Conservation (phyloP, 1,140 invertebrate genomes). For the Delia radicum region DNA sequence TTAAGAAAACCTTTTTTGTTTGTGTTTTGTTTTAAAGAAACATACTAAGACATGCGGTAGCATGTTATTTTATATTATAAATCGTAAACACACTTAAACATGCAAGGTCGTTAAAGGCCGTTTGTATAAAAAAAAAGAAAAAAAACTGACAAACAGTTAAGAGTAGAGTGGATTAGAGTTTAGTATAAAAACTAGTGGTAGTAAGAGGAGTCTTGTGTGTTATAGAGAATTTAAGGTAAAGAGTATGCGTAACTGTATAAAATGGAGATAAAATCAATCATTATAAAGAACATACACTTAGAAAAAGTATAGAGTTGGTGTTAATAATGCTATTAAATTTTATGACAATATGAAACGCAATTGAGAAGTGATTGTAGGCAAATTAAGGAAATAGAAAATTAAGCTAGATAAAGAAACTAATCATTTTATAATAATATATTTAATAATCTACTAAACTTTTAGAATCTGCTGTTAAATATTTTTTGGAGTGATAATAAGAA, state of each 20-base stretch:
- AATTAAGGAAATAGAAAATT: too few species aligned
- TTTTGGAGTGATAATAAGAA: too few species aligned
- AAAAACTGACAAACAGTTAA: neutral
- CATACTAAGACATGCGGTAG: constrained; percentile 11
- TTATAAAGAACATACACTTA: constrained; percentile 9
- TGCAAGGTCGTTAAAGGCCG: constrained; percentile 54
- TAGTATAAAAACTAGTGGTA: neutral
- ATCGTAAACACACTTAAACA: neutral
- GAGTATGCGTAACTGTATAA: constrained; percentile 17
- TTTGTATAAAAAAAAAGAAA: constrained; percentile 37
- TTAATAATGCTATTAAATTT: neutral
- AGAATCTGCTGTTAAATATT: too few species aligned
- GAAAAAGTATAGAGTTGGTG: neutral
- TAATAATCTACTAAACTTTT: too few species aligned
- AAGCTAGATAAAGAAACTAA: too few species aligned
- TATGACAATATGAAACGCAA: too few species aligned
- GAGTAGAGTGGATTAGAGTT: neutral
- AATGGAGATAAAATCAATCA: constrained; percentile 13
- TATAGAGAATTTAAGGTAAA: neutral
- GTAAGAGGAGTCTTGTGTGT: neutral
- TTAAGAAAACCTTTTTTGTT: too few species aligned
- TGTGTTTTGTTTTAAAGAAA: too few species aligned
- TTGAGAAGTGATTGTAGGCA: too few species aligned
- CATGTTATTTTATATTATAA: neutral
- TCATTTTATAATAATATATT: too few species aligned